These are phyloP conservation scores for Rhinoraja longicauda DNA, from an alignment of 2,797 vertebrate genomes.

Conservation along the genomic window DNA sequence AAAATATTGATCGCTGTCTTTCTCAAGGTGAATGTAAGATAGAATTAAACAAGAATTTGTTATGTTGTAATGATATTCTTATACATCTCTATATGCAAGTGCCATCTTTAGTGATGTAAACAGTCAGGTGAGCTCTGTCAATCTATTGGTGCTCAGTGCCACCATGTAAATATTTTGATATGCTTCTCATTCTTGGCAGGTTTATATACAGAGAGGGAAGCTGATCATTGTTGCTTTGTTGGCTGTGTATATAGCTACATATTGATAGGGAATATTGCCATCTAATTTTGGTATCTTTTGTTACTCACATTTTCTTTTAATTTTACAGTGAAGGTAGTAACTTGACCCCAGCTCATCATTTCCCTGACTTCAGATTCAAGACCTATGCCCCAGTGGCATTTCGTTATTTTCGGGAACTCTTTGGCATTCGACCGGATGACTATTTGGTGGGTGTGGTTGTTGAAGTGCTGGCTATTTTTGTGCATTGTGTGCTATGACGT, in stretches of 20 bases:
- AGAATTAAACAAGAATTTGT: neutral
- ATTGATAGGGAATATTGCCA: neutral
- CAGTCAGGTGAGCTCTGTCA: neutral
- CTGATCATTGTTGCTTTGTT: neutral
- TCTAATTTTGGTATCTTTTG: neutral
- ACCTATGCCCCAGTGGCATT: slow-evolving; percentile 93
- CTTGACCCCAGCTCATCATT: slow-evolving; percentile 91
- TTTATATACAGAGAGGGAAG: too few relatives aligned
- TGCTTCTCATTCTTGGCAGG: neutral
- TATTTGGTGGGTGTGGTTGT: slow-evolving; percentile 71
- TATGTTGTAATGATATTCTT: neutral
- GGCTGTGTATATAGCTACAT: neutral
- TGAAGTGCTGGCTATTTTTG: neutral
- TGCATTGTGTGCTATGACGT: neutral
- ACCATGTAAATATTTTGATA: neutral
- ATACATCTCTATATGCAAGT: neutral
- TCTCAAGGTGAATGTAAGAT: too few relatives aligned
- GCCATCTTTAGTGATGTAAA: neutral
- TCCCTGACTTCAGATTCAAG: slow-evolving; percentile 92
- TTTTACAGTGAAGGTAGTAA: slow-evolving; percentile 84
- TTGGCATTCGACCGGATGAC: slow-evolving; percentile 92
- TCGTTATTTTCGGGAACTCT: slow-evolving; percentile 93
- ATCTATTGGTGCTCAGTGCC: neutral
- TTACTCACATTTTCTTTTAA: neutral
- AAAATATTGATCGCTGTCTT: too few relatives aligned